Evolutionary conservation across 2,888 invertebrate genomes (phyloP), one percentile per base, ranked within the genome.

Genomic region (Anthrax anthrax): DNA sequence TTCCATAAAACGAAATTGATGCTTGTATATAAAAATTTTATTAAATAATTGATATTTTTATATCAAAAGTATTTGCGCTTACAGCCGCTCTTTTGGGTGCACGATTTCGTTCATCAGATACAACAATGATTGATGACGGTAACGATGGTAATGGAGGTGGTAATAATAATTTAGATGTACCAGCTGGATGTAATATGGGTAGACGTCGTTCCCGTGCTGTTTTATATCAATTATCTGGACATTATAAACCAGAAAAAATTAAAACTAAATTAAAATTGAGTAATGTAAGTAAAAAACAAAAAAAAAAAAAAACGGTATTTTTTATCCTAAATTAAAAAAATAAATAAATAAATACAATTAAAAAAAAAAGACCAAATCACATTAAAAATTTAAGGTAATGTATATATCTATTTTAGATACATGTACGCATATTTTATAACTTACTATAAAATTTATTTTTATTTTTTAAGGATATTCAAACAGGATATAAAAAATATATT

Each of bases 181-280:
- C 82, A 50, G 84, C 86, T 56, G 82, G 85, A 58, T 81, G 85
- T 60, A 90, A 90, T 74, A 91, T 91, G 74, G 90, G 89, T 58
- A 74, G 94, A 56, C 76, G 95, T 61, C 78, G 95, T 60, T 92
- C 92, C 65, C 77, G 95, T 63, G 95, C 95, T 39, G 94, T 95
- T 49, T 81, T 95, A 52, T 95, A 95, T 73, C 94, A 95, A 72
- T 78, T 95, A 59, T 94, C 92, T 57, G 95, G 95, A 53, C 94
- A 94, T 51, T 95, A 94, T 72, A 91, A 89, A 68, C 90, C 89
- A 63, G 91, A 91, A 70, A 88, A 88, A 67, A 81, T 82, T 72
- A 88, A 94, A 74, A 84, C 83, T 56, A 94, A 94, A 74, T 77
- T 92, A 60, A 92, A 92, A 74, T 76, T 94, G 58, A 92, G 91